A percentile compares a stretch with the other conserved stretches of the same genome.
Conservation (phyloP, 2,113 vertebrate species). For the Gobius niger region DNA sequence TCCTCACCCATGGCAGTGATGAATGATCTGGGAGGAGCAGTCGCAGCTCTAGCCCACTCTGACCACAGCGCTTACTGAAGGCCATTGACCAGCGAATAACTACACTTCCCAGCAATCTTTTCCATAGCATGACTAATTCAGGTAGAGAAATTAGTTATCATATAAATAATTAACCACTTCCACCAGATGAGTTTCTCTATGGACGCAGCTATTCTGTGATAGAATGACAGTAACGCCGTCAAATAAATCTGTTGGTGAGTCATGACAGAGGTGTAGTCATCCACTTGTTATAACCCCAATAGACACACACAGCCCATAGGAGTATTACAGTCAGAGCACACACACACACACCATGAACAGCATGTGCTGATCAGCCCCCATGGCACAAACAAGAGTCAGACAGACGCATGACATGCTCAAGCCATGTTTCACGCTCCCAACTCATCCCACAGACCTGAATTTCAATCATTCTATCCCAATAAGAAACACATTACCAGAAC, state of each 20-base stretch:
- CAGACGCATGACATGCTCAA: constrained; percentile 24
- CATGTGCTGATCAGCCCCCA: constrained; percentile 38
- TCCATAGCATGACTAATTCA: constrained; percentile 14
- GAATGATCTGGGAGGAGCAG: constrained; percentile 61
- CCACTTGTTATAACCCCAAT: constrained; percentile 58
- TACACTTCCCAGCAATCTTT: constrained; percentile 43
- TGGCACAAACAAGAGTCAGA: constrained; percentile 41
- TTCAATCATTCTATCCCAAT: not conserved
- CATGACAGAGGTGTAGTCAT: constrained; percentile 68
- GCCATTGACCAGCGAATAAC: constrained; percentile 54
- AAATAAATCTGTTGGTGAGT: constrained; percentile 67
- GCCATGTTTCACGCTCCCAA: constrained; percentile 18
- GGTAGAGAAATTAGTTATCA: constrained; percentile 22
- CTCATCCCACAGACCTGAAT: constrained; percentile 21
- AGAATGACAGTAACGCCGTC: constrained; percentile 43
- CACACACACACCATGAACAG: constrained; percentile 23
- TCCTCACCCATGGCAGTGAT: constrained; percentile 71
- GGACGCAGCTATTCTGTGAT: constrained; percentile 23
- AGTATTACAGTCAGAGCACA: constrained; percentile 30
- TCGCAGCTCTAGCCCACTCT: constrained; percentile 47
- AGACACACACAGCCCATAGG: constrained; percentile 8
- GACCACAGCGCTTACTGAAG: constrained; percentile 41
- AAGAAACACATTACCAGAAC: not conserved
- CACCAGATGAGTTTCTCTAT: constrained; percentile 32
- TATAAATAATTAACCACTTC: constrained; percentile 33